Conservation (phyloP, 2,113 vertebrate species). For the Falcunculus frontatus region DNA sequence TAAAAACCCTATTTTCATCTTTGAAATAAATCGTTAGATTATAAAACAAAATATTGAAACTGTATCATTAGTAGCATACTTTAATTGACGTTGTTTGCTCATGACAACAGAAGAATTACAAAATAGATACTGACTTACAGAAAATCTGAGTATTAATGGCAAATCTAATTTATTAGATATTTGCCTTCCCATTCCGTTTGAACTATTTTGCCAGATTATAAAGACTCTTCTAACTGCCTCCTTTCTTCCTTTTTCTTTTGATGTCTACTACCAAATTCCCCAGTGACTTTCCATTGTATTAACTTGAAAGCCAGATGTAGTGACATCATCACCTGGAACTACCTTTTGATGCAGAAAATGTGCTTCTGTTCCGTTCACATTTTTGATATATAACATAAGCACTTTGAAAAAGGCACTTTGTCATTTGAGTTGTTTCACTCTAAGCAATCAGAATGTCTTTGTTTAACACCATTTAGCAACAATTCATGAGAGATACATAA, state of each 20-base stretch:
- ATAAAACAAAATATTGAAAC: not conserved
- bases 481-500: not conserved
- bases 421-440: not conserved
- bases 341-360: not conserved
- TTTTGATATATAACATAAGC: not conserved
- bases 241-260: not conserved
- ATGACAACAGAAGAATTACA: not conserved
- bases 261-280: not conserved
- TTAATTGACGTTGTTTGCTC: not conserved
- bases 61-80: not conserved
- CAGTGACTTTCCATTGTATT: not conserved
- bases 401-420: not conserved
- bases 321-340: not conserved
- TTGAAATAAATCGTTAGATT: not conserved
- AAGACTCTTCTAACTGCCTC: not conserved
- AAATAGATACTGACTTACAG: not conserved
- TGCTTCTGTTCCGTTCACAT: not conserved
- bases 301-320: not conserved
- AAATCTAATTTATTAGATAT: not conserved
- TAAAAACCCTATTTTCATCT: accelerated
- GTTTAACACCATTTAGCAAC: not conserved
- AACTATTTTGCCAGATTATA: not conserved
- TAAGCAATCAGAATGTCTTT: not conserved
- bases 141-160: not conserved
- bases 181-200: not conserved